Evolutionary conservation across 2,888 invertebrate species (phyloP), one percentile per base, ranked within the genome.

Genomic region (Panopea generosa): DNA sequence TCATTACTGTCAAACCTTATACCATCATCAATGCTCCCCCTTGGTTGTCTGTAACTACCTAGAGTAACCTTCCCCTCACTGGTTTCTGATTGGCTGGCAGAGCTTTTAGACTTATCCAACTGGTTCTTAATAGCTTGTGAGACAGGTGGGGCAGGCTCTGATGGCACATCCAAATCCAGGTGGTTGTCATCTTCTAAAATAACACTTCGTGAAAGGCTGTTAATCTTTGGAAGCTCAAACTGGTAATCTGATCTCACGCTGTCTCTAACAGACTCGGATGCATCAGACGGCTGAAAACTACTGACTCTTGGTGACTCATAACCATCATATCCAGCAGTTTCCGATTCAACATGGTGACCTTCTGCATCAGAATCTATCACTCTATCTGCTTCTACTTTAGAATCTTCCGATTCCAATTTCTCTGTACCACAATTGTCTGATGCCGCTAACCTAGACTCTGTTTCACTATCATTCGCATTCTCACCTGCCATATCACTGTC

Each of bases 241-340:
- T 57, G 70, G 38, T 57, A 40, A 29, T 68, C 71, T 18, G 71
- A 68, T 24, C 67, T 47, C 11, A 71, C 63, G 49, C 71, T 72
- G 24, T 49, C 57, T 59, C 76, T 45, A 38, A 45, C 56, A 11
- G 53, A 38, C n/a, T 49, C 59, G 11, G 73, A 62, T 45, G 66
- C 53, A 26, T 73, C 70, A 2, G 76, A 76, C 16, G 53, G 53
- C 2, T 26, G 53, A 33, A 52, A 68, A 27, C 59, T 72, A 47
- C 80, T 80, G 26, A 76, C 69, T 60, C 76, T 63, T 2, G 80
- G 80, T 26, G 80, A 80, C 61, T 80, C 80, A 20, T 80, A 80
- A 18, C 80, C 80, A 66, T 80, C 80, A 52, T 47, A 80, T n/a
- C 55, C 55, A 2, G 62, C 62, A 43, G 67, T 66, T 52, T 80